phyloP scores from a whole-genome alignment of 1,140 invertebrate species.

The Grapholita molesta region DNA sequence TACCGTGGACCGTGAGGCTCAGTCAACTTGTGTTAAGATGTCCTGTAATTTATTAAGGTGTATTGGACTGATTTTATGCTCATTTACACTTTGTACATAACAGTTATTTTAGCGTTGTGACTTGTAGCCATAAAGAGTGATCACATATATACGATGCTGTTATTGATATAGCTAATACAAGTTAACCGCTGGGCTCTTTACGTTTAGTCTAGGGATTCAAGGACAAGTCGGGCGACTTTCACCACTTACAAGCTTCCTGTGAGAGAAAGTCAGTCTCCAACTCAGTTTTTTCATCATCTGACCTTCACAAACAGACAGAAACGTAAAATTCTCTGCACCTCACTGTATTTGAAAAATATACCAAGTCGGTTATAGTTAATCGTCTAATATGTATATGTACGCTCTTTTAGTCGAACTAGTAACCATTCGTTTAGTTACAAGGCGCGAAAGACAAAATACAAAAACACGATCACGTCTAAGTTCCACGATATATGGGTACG shows the following conservation, averaged over 20 bases:
- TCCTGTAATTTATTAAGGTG: no score
- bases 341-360: not conserved
- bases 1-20: no score
- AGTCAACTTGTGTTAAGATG: no score
- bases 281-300: constrained; percentile 27
- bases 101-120: no score
- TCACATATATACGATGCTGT: not conserved
- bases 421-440: no score
- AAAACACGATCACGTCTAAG: no score
- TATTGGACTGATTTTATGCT: no score
- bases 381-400: no score
- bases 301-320: not conserved
- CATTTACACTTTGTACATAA: no score
- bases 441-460: no score
- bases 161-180: not conserved
- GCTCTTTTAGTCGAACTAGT: no score
- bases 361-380: constrained; percentile 25
- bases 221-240: constrained; percentile 49
- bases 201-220: constrained; percentile 33
- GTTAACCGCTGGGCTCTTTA: not conserved
- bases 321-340: constrained; percentile 1
- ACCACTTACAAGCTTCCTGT: constrained; percentile 44
- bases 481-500: no score
- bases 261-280: constrained; percentile 49
- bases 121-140: not conserved